Evolutionary conservation across 1,140 invertebrate species (phyloP), one percentile per base, ranked within the genome.

Genomic region (Dendrolimus kikuchii): DNA sequence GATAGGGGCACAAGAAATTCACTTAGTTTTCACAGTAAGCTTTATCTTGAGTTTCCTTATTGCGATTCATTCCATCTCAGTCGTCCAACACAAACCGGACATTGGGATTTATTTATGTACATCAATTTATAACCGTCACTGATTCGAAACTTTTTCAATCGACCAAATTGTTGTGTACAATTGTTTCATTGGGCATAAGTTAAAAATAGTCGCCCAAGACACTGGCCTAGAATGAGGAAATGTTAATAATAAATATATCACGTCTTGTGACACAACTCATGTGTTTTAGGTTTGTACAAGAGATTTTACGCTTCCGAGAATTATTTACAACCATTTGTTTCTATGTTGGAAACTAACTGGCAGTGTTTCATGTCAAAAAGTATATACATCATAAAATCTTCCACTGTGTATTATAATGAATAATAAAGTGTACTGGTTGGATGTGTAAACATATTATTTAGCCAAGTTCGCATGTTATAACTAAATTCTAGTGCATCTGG

Each of bases 181-280:
- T 78, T 74, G 71, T 76, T 74, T 66, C 50, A 53, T 51, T 64
- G 64, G 65, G 59, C 60, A 53, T 37, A 53, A 44, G 56, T 49
- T 77, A 77, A 75, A 81, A 75, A 82, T 78, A 81, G 64, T 58
- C 57, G 59, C 48, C 55, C 61, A 74, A 69, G 66, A 71, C 59
- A 64, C 57, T 68, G 66, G 66, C 65, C 62, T 59, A 68, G 63
- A 66, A 59, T 61, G 53, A 67, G 60, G 60, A 57, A 70, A 68
- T 63, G 59, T 73, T 76, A 73, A 74, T 73, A 74, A 74, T 23
- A 23, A 23, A 23, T 72, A 72, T 60, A 71, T 64, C 57, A 51
- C 46, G 41, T 50, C 45, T 46, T 56, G 60, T 66, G 68, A 69
- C 63, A 73, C 65, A 69, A 73, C 47, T 57, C 62, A 66, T 65